Conservation (phyloP, 2,113 vertebrate species). For the Tinamus guttatus region DNA sequence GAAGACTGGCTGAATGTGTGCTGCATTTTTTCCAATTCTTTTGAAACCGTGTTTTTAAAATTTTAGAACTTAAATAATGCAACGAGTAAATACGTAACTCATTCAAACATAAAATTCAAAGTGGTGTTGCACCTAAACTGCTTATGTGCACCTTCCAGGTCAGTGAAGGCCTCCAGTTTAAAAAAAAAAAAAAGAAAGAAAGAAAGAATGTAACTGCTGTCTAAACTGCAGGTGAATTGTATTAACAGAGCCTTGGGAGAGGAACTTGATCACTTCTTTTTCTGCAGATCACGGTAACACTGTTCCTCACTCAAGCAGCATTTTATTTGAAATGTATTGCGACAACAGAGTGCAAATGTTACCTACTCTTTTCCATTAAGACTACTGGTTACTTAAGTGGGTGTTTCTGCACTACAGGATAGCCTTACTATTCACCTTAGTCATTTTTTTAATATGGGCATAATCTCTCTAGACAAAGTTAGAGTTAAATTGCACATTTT, state of each 20-base stretch:
- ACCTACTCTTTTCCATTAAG: background rate
- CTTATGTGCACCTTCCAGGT: background rate
- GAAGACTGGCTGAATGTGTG: background rate
- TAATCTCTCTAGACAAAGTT: conserved; percentile 29
- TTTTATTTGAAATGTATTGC: background rate
- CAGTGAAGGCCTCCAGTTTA: background rate
- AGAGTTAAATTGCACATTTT: background rate
- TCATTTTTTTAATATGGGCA: background rate
- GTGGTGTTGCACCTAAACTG: background rate
- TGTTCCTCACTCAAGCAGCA: background rate
- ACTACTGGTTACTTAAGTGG: background rate
- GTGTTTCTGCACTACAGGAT: conserved; percentile 11
- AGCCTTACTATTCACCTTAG: background rate
- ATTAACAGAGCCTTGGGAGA: background rate
- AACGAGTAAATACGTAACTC: background rate
- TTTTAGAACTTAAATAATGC: background rate
- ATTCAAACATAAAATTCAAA: background rate
- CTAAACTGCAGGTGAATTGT: background rate
- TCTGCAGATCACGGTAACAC: background rate
- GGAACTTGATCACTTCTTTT: background rate
- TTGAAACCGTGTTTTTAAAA: background rate
- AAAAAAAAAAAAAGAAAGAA: too few species aligned
- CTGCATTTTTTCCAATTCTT: background rate
- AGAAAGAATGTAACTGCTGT: background rate
- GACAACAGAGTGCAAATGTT: background rate